Evolutionary conservation across 2,888 invertebrate genomes (phyloP), one percentile per base, ranked within the genome.

Genomic region (Heliconius erato): DNA sequence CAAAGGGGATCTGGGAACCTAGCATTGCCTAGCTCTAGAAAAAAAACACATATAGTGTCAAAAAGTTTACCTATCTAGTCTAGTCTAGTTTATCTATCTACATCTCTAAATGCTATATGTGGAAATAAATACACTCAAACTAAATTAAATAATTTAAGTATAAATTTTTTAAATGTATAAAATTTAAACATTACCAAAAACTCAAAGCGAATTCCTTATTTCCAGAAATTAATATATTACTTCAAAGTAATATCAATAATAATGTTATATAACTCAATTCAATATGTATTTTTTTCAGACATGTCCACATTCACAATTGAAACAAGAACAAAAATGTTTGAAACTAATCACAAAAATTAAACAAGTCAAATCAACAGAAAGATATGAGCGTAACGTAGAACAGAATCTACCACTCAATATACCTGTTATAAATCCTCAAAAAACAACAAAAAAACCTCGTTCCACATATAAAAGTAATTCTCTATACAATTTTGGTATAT

Each of bases 401-500:
- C n/a, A 72, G 44, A 26, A 12, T 0, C 14, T 35, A 44, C 68
- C 68, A 26, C 19, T 26, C 16, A n/a, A n/a, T n/a, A 14, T 14
- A 44, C n/a, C 44, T 49, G 1, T 40, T 28, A 28, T 74, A 74
- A 67, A 49, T 14, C 68, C 59, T 26, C 81, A 26, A 49, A 65
- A 28, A 32, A 0, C 28, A n/a, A 83, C 19, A 28, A 71, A 32
- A 16, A 40, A 11, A 19, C 44, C 71, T 40, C 26, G 19, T 16
- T 81, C 81, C 32, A 1, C 59, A 44, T 77, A 65, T 9, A 78
- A 82, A 32, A 80, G 67, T 4, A 89, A 89, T 12, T 90, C 90
- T 0, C 54, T 88, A 1, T 93, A 88, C 26, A 86, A 91, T 59
- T 94, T 90, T n/a, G 92, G 91, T 0, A 84, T 94, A 9, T 84